Base-by-base conservation (phyloP, 2,113 vertebrate genomes). In the Sphaerodactylus townsendi region DNA sequence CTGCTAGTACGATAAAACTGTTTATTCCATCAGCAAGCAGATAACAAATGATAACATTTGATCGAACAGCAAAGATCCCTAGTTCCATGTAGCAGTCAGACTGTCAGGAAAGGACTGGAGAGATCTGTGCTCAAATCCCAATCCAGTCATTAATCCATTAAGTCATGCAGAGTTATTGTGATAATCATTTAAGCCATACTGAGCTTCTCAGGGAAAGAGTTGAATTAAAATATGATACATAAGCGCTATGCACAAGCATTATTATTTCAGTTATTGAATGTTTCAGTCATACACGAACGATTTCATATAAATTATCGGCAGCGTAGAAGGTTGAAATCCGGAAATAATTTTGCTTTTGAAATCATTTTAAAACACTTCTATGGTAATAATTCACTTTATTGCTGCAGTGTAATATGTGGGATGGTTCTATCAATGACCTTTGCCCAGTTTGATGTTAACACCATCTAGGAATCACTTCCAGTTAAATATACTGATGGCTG, bases 191-290 rank as follows among this genome's bases (percentile, higher is more conserved):
- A 23, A 56, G 17, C 53, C 50, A 56, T 56, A 4, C 44, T 44
- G 44, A 44, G 44, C 44, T 44, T 5, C 53, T 56, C 53, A 56
- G 53, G 23, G 53, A 56, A 56, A 21, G 53, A 56, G 53, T 2
- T 56, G 53, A 56, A 56, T 21, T 56, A 56, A 56, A 56, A 56
- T 6, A 7, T 56, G 21, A 56, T 23, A 6, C 19, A 56, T 56
- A 23, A 33, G 17, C 28, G 33, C 30, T 28, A 46, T 13, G 10
- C 50, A 50, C 77, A 41, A 23, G 3, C n/a, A 70, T 44, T 5
- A 66, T 59, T 9, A 56, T 84, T 80, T 81, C 86, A 77, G 82
- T 76, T 84, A 88, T 81, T 8, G 83, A 87, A 77, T 39, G 65
- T n/a, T 75, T 25, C 19, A 28, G 14, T 11, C 19, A 46, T 3